Evolutionary conservation across 2,113 vertebrate genomes (phyloP), one percentile per base, ranked within the genome.

Genomic region (Phalacrocorax brasilianus): DNA sequence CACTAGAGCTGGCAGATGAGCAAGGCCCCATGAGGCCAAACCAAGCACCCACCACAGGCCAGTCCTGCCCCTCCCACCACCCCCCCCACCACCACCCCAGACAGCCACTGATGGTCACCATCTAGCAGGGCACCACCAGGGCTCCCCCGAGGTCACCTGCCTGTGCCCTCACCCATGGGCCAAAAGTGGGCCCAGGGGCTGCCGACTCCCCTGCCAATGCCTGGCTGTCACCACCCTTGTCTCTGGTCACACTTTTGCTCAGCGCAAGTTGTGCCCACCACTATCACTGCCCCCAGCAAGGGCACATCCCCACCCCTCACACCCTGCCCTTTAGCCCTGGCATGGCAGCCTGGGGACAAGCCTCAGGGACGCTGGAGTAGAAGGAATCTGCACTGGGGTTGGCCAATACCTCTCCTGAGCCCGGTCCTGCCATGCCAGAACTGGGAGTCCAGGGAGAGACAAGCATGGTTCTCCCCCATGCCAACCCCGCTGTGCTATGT

Each of bases 391-490:
- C 56, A 6, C 2, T 27, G 40, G 11, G 20, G 8, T 49, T 55
- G 62, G 45, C 71, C 42, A 83, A 56, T 23, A 88, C 14, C 21
- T 75, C 52, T 58, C 49, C 63, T 20, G n/a, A 85, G 38, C 52
- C 44, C 5, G 0, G 42, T n/a, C 7, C 49, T 11, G 2, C 11
- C 1, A 0, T 15, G 12, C 28, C 40, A 40, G 24, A 59, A 9
- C 12, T 2, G 2, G 63, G 42, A 62, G 27, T 21, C 23, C 55
- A 66, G 14, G 7, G 22, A 89, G 50, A 24, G 45, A 11, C 1
- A 4, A 84, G 26, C 26, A 38, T 0, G 0, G 53, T 5, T 77
- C 53, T 68, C 59, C 23, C 11, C 19, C 1, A 0, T 12, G 52
- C 56, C n/a, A 76, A 35, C 33, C 42, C 45, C 23, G 1, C 0